Conservation (phyloP, 2,888 invertebrate species). For the Zaprionus obscuricornis region DNA sequence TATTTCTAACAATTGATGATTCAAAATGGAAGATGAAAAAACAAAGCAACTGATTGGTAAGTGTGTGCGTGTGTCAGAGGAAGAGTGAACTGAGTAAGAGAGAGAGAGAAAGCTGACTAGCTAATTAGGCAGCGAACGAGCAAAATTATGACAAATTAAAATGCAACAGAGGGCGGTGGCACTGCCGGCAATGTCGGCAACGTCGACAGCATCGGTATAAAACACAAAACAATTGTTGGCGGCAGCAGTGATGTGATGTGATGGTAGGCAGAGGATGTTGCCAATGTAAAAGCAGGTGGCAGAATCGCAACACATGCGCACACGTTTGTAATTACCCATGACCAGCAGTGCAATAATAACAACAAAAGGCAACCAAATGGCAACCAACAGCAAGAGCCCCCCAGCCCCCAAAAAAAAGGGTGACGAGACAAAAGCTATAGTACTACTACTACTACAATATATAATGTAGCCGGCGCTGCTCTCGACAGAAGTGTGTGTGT, state of each 20-base stretch:
- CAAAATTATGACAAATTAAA: conserved; percentile 75
- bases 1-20: too few relatives aligned
- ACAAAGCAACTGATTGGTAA: background rate
- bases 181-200: too few relatives aligned
- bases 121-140: conserved; percentile 65
- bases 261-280: background rate
- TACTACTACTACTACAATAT: conserved; percentile 4
- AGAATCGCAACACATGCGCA: conserved; percentile 50
- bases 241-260: conserved; percentile 15
- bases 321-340: conserved; percentile 66
- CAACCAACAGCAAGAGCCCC: conserved; percentile 5
- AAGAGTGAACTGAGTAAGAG: too few relatives aligned
- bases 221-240: conserved; percentile 50
- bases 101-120: too few relatives aligned
- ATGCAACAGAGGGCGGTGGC: conserved; percentile 32
- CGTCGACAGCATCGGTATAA: too few relatives aligned
- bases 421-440: conserved; percentile 68
- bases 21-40: background rate
- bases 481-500: background rate
- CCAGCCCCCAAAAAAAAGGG: conserved; percentile 46
- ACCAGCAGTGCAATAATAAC: conserved; percentile 60
- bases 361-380: conserved; percentile 71
- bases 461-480: conserved; percentile 5
- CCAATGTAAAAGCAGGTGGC: background rate
- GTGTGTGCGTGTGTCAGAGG: conserved; percentile 1